Evolutionary conservation across 2,797 vertebrate genomes (phyloP).

Genomic region (Phylloscopus collybita): DNA sequence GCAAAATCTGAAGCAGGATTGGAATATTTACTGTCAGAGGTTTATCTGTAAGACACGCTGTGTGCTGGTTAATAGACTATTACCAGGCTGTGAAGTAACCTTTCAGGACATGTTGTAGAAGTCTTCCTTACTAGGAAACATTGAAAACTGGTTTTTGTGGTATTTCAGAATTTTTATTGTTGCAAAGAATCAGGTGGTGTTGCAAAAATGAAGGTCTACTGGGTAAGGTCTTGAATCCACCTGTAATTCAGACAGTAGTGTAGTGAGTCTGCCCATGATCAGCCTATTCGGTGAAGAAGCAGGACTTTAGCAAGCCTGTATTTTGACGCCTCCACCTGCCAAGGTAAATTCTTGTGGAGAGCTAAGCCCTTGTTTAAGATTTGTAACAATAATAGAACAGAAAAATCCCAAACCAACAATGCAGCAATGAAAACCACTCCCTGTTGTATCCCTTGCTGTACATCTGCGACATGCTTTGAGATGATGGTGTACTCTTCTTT

Average conservation of each 20-base stretch:
- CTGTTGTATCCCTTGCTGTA: not conserved
- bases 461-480: not conserved
- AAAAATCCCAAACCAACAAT: not conserved
- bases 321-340: accelerated
- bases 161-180: not conserved
- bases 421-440: not conserved
- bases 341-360: not conserved
- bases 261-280: not conserved
- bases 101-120: not conserved
- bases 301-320: not conserved
- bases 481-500: not conserved
- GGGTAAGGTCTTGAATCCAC: not conserved
- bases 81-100: not conserved
- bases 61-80: not conserved
- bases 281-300: not conserved
- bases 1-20: not conserved
- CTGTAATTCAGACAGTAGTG: not conserved
- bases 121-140: not conserved
- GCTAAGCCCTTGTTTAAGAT: not conserved
- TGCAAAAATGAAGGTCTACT: not conserved
- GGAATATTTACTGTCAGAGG: not conserved
- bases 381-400: not conserved
- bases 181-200: not conserved
- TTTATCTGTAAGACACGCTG: not conserved
- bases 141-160: not conserved